Conservation (phyloP, 2,113 vertebrate species). For the Columba janthina region DNA sequence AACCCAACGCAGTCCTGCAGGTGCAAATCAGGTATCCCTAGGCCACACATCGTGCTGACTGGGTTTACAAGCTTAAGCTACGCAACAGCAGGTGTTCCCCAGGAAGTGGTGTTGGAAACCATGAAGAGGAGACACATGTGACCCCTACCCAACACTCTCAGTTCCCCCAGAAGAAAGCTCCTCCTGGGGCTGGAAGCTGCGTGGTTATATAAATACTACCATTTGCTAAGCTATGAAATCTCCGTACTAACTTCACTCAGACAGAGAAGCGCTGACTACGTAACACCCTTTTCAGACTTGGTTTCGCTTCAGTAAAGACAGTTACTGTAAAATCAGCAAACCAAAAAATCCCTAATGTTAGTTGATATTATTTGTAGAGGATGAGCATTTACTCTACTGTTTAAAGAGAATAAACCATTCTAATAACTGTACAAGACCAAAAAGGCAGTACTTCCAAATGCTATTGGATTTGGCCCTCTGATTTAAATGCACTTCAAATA, state of each 20-base stretch:
- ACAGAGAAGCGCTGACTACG: background rate
- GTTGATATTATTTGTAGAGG: background rate
- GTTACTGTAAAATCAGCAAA: background rate
- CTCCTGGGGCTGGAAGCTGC: background rate
- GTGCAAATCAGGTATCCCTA: background rate
- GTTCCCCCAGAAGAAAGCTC: background rate
- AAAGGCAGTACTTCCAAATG: background rate
- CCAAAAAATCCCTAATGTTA: background rate
- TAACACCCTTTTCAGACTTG: background rate
- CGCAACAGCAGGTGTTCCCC: background rate
- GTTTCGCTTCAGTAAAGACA: background rate
- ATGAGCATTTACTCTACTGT: background rate
- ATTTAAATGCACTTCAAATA: slow-evolving; percentile 31
- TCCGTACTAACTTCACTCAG: background rate
- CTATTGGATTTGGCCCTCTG: background rate
- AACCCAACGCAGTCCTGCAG: background rate
- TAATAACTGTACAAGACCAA: background rate
- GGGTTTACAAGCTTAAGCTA: background rate
- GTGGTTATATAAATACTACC: background rate
- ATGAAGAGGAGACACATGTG: accelerated
- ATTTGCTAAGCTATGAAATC: background rate
- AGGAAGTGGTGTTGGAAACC: background rate
- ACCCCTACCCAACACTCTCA: background rate
- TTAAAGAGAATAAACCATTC: background rate
- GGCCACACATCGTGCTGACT: background rate